Evolutionary conservation across 2,797 vertebrate species (phyloP).

Genomic region (Simalia tracyae): DNA sequence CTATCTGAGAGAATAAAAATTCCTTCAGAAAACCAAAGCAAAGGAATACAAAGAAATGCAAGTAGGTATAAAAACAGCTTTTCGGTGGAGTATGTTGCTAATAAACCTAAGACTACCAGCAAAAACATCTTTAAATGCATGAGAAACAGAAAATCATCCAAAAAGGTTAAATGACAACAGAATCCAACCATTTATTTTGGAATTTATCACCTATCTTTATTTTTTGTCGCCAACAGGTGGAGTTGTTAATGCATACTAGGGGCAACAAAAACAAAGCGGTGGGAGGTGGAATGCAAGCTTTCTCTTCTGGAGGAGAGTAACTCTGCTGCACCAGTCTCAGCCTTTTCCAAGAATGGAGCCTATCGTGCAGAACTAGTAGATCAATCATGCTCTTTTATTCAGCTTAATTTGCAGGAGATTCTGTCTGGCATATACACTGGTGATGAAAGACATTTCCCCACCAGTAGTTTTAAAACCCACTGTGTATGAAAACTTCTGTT

Average conservation of each 20-base stretch:
- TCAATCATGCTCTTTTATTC: not conserved
- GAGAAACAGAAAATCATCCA: not conserved
- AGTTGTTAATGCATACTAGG: slow-evolving; percentile 21
- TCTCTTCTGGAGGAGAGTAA: not conserved
- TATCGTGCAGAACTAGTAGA: slow-evolving; percentile 13
- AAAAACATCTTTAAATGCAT: not conserved
- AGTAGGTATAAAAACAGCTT: not conserved
- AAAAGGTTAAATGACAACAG: not conserved
- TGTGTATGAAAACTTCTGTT: not conserved
- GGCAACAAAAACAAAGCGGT: not conserved
- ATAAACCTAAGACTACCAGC: not conserved
- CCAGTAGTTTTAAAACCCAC: not conserved
- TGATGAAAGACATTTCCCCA: not conserved
- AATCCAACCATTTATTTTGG: not conserved
- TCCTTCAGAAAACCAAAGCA: not conserved
- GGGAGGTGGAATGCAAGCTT: not conserved
- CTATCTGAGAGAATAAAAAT: not conserved
- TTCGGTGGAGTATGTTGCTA: not conserved
- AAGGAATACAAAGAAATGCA: not conserved
- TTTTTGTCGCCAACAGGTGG: slow-evolving; percentile 16
- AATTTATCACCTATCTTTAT: not conserved
- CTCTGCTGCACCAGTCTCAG: slow-evolving; percentile 4
- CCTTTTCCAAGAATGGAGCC: slow-evolving; percentile 20
- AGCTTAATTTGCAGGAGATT: slow-evolving; percentile 22
- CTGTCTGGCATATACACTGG: fast-evolving